Evolutionary conservation across 2,113 vertebrate species (phyloP).

Genomic region (Peromyscus maniculatus): DNA sequence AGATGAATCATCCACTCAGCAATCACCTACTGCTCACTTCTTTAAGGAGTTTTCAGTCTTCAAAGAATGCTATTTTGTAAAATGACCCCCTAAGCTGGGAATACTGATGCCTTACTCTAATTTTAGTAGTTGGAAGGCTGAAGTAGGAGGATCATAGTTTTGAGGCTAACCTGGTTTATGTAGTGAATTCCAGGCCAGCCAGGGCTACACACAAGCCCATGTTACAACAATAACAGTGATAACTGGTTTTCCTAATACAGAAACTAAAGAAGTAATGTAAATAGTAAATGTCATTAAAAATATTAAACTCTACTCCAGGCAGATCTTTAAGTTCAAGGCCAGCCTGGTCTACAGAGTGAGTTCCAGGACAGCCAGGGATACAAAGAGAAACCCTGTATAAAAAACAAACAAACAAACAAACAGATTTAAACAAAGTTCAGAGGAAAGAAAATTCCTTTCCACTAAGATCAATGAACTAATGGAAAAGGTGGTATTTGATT

Average conservation of each 20-base stretch:
- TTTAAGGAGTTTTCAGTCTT: slow-evolving; percentile 9
- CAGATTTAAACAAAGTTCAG: not conserved
- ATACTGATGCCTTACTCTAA: not conserved
- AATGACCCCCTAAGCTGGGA: not conserved
- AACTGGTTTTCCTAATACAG: not conserved
- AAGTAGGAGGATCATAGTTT: not conserved
- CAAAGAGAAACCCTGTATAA: not conserved
- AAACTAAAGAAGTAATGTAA: not conserved
- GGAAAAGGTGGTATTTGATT: not conserved
- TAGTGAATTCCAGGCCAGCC: not conserved
- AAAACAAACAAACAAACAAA: not conserved
- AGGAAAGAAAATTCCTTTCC: not conserved
- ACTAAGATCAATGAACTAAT: not conserved
- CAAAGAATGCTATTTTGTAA: not conserved
- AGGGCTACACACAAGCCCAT: not conserved
- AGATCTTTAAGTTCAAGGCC: not conserved
- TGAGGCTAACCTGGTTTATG: not conserved
- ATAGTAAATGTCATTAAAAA: not conserved
- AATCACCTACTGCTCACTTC: not conserved
- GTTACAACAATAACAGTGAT: not conserved
- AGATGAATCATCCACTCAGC: not conserved
- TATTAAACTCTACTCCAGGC: not conserved
- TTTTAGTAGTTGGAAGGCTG: not conserved
- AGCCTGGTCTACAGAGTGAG: not conserved
- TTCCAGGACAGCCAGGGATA: not conserved